Conservation (phyloP, 2,113 vertebrate species). For the Calidris pygmaea region DNA sequence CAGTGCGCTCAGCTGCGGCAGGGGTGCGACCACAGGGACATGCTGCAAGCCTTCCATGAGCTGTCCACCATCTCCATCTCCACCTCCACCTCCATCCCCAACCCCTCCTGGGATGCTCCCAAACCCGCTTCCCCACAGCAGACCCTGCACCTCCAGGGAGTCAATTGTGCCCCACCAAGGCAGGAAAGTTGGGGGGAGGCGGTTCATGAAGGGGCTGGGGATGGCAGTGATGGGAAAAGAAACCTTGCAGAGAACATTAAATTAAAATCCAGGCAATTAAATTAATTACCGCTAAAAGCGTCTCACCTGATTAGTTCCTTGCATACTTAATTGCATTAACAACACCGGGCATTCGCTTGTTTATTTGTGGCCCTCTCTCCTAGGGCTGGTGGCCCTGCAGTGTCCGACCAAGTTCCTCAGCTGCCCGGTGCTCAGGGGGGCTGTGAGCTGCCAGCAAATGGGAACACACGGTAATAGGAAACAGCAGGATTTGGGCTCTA, state of each 20-base stretch:
- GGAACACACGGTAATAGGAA: not conserved
- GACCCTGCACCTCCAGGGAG: fast-evolving
- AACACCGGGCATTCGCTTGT: not conserved
- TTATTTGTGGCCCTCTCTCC: not conserved
- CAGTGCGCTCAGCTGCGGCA: not conserved
- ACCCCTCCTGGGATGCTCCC: not conserved
- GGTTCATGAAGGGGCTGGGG: not conserved
- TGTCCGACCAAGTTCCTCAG: not conserved
- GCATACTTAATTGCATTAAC: conserved; percentile 45
- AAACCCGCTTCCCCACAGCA: not conserved
- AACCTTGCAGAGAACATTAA: not conserved
- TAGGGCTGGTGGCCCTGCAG: not conserved
- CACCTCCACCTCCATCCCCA: not conserved
- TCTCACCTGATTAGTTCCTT: conserved; percentile 61
- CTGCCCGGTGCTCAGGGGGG: not conserved
- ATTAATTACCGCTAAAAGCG: conserved; percentile 49
- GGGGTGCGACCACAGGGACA: not conserved
- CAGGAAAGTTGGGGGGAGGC: not conserved
- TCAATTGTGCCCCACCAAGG: not conserved
- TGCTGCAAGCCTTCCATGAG: not conserved
- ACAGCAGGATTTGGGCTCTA: conserved; percentile 3
- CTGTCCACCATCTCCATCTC: fast-evolving
- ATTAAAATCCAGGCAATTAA: conserved; percentile 55
- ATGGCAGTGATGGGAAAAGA: not conserved
- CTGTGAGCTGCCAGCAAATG: not conserved